These are phyloP conservation scores for Heterotilapia buettikoferi DNA, from an alignment of 2,113 vertebrate species.

Conservation along the genomic window DNA sequence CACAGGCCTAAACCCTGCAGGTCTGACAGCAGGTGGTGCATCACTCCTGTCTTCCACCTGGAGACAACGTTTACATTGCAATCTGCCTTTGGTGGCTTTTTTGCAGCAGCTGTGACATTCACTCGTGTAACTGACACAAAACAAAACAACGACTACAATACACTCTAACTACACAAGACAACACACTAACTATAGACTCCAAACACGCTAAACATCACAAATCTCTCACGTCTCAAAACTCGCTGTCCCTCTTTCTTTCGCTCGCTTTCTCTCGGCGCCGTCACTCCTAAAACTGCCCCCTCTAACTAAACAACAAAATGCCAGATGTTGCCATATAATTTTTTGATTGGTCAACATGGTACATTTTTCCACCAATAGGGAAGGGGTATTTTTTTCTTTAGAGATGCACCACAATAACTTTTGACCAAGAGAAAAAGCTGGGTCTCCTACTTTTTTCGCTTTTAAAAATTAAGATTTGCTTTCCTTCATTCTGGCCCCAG, in stretches of 20 bases:
- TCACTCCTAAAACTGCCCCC: not conserved
- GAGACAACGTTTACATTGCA: not conserved
- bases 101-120: not conserved
- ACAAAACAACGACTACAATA: not conserved
- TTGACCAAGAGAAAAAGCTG: not conserved
- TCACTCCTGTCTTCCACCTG: not conserved
- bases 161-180: not conserved
- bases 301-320: not conserved
- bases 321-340: not conserved
- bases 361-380: not conserved
- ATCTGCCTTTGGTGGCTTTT: not conserved
- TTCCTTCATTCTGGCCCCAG: not conserved
- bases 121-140: not conserved
- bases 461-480: not conserved
- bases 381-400: not conserved
- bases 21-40: not conserved
- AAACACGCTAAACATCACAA: not conserved
- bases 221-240: not conserved
- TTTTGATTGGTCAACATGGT: not conserved
- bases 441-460: not conserved
- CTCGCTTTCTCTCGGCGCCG: rapidly evolving
- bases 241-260: not conserved
- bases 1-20: not conserved
- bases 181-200: not conserved
- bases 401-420: not conserved